Percentiles rank a stretch among this genome's conserved stretches.
Conservation (phyloP, 2,888 invertebrate species). For the Andrena bucephala region DNA sequence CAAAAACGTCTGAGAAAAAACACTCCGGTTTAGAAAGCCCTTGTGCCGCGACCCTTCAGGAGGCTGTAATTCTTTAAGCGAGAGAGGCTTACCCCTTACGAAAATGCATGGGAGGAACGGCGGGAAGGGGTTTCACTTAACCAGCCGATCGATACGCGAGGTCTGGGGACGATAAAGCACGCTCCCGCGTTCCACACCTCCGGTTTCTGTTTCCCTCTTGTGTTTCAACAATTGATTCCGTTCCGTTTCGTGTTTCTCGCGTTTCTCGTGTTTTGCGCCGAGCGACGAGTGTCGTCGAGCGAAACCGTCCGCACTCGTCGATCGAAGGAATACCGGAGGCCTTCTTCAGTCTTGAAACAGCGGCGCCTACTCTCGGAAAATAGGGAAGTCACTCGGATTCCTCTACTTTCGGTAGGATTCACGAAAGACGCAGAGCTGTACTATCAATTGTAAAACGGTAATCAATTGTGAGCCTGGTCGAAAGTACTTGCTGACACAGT, state of each 20-base stretch:
- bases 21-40: constrained; percentile 50
- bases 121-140: constrained; percentile 58
- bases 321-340: neutral
- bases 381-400: neutral
- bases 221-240: constrained; percentile 65
- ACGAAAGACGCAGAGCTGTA: neutral
- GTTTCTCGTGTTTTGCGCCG: constrained; percentile 22
- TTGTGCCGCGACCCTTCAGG: constrained; percentile 38
- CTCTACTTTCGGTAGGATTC: neutral
- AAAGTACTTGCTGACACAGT: constrained; percentile 77
- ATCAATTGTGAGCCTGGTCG: constrained; percentile 24
- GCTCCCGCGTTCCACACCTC: constrained; percentile 59
- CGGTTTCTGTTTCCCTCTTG: constrained; percentile 68
- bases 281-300: constrained; percentile 7
- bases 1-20: constrained; percentile 48
- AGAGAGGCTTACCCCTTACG: constrained; percentile 60
- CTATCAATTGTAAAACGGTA: constrained; percentile 27
- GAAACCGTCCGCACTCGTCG: neutral
- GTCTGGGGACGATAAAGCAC: constrained; percentile 65
- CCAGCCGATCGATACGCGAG: constrained; percentile 63
- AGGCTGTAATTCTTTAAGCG: constrained; percentile 69
- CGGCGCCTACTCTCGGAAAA: neutral
- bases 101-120: constrained; percentile 56
- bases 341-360: neutral
- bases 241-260: constrained; percentile 40